Evolutionary conservation across 2,797 vertebrate genomes (phyloP).

Genomic region (Euthynnus affinis): DNA sequence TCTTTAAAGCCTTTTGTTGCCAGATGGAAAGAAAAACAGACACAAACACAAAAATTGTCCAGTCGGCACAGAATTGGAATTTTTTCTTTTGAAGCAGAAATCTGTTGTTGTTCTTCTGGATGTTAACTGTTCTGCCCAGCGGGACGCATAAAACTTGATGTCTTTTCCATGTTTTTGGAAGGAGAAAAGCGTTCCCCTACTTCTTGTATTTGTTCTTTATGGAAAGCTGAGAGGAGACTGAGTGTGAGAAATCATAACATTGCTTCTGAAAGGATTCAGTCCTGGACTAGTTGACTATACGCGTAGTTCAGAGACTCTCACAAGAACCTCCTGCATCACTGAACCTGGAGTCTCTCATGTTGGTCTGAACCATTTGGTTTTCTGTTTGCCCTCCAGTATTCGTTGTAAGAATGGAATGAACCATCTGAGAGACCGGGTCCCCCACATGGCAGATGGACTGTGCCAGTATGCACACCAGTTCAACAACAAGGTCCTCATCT

Average conservation of each 20-base stretch:
- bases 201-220: background rate
- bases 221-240: background rate
- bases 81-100: slow-evolving; percentile 12
- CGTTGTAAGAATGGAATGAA: slow-evolving; percentile 91
- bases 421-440: slow-evolving; percentile 84
- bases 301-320: background rate
- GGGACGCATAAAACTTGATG: slow-evolving; percentile 28
- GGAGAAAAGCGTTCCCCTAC: background rate
- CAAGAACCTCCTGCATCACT: background rate
- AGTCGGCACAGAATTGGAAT: background rate
- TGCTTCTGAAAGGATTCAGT: background rate
- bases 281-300: background rate
- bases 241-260: slow-evolving; percentile 1
- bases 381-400: slow-evolving; percentile 69
- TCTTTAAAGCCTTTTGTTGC: slow-evolving; percentile 6
- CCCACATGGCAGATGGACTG: slow-evolving; percentile 85
- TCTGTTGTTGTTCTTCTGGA: slow-evolving; percentile 16
- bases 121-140: slow-evolving; percentile 12
- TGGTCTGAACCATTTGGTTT: background rate
- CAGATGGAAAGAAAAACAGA: slow-evolving; percentile 14
- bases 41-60: background rate
- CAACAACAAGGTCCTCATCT: slow-evolving; percentile 91
- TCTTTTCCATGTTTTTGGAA: slow-evolving; percentile 28
- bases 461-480: slow-evolving; percentile 88
- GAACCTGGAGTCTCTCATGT: background rate